These are phyloP conservation scores for Scalopus aquaticus DNA, from an alignment of 2,113 vertebrate genomes.

Conservation along the genomic window DNA sequence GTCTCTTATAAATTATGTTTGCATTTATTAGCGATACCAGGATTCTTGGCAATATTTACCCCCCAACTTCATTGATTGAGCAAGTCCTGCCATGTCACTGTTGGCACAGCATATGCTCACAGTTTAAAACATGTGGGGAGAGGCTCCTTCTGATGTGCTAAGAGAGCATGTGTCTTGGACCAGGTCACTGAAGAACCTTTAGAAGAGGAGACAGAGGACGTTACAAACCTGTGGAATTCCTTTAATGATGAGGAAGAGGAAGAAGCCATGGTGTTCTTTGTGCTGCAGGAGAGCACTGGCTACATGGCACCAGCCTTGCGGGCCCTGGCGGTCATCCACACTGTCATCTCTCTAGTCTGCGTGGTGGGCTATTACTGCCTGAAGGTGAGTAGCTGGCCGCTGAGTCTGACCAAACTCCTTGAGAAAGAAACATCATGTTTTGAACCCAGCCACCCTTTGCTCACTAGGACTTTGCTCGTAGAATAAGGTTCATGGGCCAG, in stretches of 20 bases:
- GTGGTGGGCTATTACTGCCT: conserved; percentile 98
- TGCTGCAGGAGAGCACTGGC: conserved; percentile 97
- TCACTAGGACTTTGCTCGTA: background rate
- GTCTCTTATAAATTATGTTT: conserved; percentile 3
- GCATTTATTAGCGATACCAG: background rate
- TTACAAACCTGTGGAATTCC: conserved; percentile 91
- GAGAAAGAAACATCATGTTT: background rate
- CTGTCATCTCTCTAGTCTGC: conserved; percentile 96
- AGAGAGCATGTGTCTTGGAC: conserved; percentile 53
- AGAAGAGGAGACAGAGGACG: conserved; percentile 89
- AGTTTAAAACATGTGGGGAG: background rate
- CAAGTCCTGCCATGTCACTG: background rate
- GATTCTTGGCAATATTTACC: background rate
- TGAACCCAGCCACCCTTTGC: background rate
- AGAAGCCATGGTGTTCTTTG: conserved; percentile 93
- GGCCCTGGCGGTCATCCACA: conserved; percentile 94
- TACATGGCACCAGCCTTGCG: conserved; percentile 97
- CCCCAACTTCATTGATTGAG: background rate
- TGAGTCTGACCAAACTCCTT: background rate
- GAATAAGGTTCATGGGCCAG: too few species aligned
- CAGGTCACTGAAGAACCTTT: conserved; percentile 96
- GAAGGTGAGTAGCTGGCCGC: conserved; percentile 88
- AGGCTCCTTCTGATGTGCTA: background rate
- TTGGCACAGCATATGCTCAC: background rate
- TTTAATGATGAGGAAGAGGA: conserved; percentile 91